Evolutionary conservation across 2,797 vertebrate genomes (phyloP), one percentile per base, ranked within the genome.

Genomic region (Arrhamphus sclerolepis): DNA sequence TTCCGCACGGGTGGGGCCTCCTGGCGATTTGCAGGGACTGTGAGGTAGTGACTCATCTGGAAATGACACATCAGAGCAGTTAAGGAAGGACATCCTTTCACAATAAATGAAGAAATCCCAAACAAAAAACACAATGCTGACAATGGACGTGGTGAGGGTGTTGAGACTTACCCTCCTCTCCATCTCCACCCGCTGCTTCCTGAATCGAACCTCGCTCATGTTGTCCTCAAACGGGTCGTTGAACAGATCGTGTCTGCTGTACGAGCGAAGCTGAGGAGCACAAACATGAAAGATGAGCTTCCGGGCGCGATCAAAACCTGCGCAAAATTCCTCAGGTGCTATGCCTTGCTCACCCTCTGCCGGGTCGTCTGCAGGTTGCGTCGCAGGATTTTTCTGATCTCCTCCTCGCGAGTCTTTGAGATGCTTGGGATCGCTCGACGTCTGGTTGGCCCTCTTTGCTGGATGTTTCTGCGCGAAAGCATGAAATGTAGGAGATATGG

Each of bases 1-100:
- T 94, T 93, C 18, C 92, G 94, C 78, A 92, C 90, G 7, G 93
- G 88, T 0, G 95, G 88, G 0, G 93, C 93, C 46, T 95, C 94
- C 18, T 92, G 77, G 7, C 87, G 92, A 77, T 95, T 94, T 0
- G 94, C 88, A 0, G 95, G 95, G 66, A 97, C 94, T 0, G 95
- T 97, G 89, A 98, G 89, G 87, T 95, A 97, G 77, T 95, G 95
- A 81, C 94, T 96, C 82, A 96, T 95, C 97, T 98, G 89, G 38
- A 46, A 49, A 49, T 0, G 16, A 41, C 24, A 50, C 10, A 14
- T 13, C 21, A 18, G 16, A 40, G 20, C 5, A 21, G 14, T 7
- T 17, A 6, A 22, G 20, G 14, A 47, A 17, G 6, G 9, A 21
- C 17, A 10, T 20, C 18, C 3, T 10, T 44, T 44, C 20, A 13